phyloP scores from a whole-genome alignment of 2,888 invertebrate genomes.

The Dynastes grantii region DNA sequence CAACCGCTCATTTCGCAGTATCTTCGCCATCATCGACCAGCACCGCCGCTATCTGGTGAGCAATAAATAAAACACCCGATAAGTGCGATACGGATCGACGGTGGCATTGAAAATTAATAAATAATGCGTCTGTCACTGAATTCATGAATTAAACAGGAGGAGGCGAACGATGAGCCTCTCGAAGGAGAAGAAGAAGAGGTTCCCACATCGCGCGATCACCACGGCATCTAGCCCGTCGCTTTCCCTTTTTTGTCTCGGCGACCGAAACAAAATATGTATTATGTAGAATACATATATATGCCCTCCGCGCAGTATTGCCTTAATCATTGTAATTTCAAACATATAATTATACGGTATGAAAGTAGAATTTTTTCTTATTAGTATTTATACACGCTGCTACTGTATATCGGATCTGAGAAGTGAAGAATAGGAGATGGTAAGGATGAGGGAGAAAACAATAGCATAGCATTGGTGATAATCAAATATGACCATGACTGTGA shows the following conservation, averaged over 20 bases:
- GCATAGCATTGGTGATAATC: not conserved
- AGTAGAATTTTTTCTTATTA: constrained; percentile 62
- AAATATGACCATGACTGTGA: no score
- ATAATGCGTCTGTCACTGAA: constrained; percentile 60
- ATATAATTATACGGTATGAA: constrained; percentile 69
- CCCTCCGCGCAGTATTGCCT: not conserved
- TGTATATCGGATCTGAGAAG: constrained; percentile 54
- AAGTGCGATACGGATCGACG: constrained; percentile 52
- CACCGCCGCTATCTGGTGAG: constrained; percentile 31
- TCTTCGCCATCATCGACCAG: constrained; percentile 37
- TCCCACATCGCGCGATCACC: constrained; percentile 29
- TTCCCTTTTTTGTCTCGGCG: not conserved
- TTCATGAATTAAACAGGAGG: constrained; percentile 59
- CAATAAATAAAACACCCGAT: constrained; percentile 54
- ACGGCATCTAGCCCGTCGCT: constrained; percentile 3
- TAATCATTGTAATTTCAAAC: constrained; percentile 69
- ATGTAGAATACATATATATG: not conserved
- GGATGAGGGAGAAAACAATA: not conserved
- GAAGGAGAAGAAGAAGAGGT: not conserved
- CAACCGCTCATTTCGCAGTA: constrained; percentile 46
- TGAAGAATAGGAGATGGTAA: constrained; percentile 1
- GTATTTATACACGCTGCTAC: constrained; percentile 70
- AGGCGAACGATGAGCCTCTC: constrained; percentile 26
- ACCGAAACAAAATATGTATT: not conserved
- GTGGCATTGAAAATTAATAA: constrained; percentile 54